A percentile compares a stretch with the other conserved stretches of the same genome.
phyloP scores from a whole-genome alignment of 2,888 invertebrate species.

The Philereme transversata region DNA sequence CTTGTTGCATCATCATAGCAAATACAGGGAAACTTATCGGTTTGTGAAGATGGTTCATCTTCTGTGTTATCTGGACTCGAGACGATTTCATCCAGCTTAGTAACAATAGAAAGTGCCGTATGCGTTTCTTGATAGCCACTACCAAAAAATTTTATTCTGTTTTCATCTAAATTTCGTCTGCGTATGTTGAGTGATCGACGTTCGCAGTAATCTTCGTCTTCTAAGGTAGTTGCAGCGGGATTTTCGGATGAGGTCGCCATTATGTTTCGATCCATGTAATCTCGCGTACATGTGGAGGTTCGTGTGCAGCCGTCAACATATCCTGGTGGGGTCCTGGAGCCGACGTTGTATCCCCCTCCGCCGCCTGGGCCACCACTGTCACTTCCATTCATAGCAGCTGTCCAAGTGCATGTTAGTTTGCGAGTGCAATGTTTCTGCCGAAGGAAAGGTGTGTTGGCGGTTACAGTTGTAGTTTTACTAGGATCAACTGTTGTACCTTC shows the following conservation, averaged over 20 bases:
- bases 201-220: constrained; percentile 75
- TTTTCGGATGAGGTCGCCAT: constrained; percentile 43
- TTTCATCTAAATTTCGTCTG: constrained; percentile 50
- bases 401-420: constrained; percentile 76
- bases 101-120: constrained; percentile 20
- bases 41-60: constrained; percentile 11
- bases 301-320: constrained; percentile 75
- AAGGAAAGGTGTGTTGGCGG: constrained; percentile 60
- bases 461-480: constrained; percentile 44
- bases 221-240: constrained; percentile 27
- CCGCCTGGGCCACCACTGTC: constrained; percentile 37
- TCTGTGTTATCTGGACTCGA: constrained; percentile 4
- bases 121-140: constrained; percentile 21
- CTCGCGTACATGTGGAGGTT: constrained; percentile 74
- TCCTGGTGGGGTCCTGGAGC: constrained; percentile 68
- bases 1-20: constrained; percentile 43
- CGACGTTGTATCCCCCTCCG: constrained; percentile 42
- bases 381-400: constrained; percentile 55
- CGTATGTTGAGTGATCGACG: constrained; percentile 60
- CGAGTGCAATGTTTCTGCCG: constrained; percentile 68
- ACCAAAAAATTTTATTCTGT: constrained; percentile 17
- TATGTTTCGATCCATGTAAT: constrained; percentile 68
- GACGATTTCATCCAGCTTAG: constrained; percentile 14
- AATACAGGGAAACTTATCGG: constrained; percentile 34
- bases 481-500: constrained; percentile 18